Conservation (phyloP, 2,113 vertebrate species). For the Pteronura brasiliensis region DNA sequence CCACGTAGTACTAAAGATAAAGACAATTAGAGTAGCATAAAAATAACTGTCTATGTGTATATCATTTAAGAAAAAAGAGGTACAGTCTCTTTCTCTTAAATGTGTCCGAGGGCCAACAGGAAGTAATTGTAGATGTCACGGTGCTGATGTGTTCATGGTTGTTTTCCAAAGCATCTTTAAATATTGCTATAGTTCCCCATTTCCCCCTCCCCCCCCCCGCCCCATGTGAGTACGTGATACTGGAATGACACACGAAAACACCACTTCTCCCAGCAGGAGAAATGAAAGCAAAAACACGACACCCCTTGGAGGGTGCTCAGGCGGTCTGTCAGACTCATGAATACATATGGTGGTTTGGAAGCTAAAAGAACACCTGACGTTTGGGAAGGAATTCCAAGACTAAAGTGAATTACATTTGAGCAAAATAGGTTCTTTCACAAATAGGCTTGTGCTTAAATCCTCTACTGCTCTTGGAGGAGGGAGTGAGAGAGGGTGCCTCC, state of each 20-base stretch:
- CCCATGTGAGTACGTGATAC: slow-evolving; percentile 55
- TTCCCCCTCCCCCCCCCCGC: slow-evolving; percentile 42
- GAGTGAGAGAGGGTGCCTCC: slow-evolving; percentile 42
- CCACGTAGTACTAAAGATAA: slow-evolving; percentile 43
- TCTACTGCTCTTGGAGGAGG: slow-evolving; percentile 75
- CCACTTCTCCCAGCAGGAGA: slow-evolving; percentile 50
- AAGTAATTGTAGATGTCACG: slow-evolving; percentile 2
- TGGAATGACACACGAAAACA: slow-evolving; percentile 60
- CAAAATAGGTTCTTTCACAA: slow-evolving; percentile 75
- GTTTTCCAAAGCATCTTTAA: slow-evolving; percentile 69
- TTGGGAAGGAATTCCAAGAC: slow-evolving; percentile 64
- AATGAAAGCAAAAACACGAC: slow-evolving; percentile 8
- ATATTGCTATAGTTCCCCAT: slow-evolving; percentile 75
- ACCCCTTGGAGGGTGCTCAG: background rate
- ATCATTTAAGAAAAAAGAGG: slow-evolving; percentile 53
- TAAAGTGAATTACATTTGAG: slow-evolving; percentile 67
- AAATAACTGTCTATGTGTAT: slow-evolving; percentile 30
- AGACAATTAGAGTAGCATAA: slow-evolving; percentile 44
- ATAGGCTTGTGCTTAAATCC: slow-evolving; percentile 76
- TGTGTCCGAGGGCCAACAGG: slow-evolving; percentile 59
- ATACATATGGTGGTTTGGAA: slow-evolving; percentile 53
- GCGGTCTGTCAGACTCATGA: slow-evolving; percentile 47
- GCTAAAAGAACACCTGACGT: slow-evolving; percentile 63
- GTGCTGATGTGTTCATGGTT: slow-evolving; percentile 51
- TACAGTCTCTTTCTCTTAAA: slow-evolving; percentile 52